Percentiles rank a stretch among this genome's conserved stretches.
These are phyloP conservation scores for Setophaga coronata DNA, from an alignment of 2,113 vertebrate genomes.

Conservation along the genomic window DNA sequence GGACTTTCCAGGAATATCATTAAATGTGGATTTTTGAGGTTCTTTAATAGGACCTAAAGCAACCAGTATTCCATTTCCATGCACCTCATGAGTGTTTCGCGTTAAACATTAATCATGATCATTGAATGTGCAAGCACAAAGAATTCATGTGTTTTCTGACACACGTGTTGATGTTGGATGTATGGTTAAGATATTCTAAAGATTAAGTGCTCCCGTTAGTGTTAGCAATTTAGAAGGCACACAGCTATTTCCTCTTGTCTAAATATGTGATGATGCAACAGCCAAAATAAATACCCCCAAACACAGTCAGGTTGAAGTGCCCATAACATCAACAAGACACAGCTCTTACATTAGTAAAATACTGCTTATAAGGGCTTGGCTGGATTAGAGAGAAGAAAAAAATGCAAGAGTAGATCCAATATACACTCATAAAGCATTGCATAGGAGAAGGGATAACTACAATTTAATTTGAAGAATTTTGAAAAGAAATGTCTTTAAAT, in stretches of 20 bases:
- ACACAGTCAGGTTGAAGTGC: slow-evolving; percentile 39
- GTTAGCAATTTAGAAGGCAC: slow-evolving; percentile 62
- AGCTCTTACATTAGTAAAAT: slow-evolving; percentile 49
- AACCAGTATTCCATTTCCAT: not conserved
- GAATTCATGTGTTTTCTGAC: slow-evolving; percentile 49
- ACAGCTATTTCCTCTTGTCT: slow-evolving; percentile 61
- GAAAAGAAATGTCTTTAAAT: slow-evolving; percentile 9
- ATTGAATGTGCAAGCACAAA: slow-evolving; percentile 36
- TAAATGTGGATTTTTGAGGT: not conserved
- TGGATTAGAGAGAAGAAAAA: slow-evolving; percentile 18
- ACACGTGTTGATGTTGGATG: slow-evolving; percentile 49
- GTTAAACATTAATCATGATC: not conserved
- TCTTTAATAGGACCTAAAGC: not conserved
- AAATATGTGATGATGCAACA: slow-evolving; percentile 4
- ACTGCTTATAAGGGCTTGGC: slow-evolving; percentile 36
- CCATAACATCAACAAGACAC: not conserved
- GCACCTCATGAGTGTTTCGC: not conserved
- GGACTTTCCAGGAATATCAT: not conserved
- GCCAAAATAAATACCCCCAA: slow-evolving; percentile 70
- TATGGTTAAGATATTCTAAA: slow-evolving; percentile 57
- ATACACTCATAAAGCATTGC: slow-evolving; percentile 28
- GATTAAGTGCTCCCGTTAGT: slow-evolving; percentile 68
- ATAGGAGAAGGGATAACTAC: slow-evolving; percentile 22
- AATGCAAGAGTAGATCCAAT: not conserved
- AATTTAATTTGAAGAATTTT: slow-evolving; percentile 42